Evolutionary conservation across 1,140 invertebrate genomes (phyloP), one percentile per base, ranked within the genome.

Genomic region (Acromyrmex heyeri): DNA sequence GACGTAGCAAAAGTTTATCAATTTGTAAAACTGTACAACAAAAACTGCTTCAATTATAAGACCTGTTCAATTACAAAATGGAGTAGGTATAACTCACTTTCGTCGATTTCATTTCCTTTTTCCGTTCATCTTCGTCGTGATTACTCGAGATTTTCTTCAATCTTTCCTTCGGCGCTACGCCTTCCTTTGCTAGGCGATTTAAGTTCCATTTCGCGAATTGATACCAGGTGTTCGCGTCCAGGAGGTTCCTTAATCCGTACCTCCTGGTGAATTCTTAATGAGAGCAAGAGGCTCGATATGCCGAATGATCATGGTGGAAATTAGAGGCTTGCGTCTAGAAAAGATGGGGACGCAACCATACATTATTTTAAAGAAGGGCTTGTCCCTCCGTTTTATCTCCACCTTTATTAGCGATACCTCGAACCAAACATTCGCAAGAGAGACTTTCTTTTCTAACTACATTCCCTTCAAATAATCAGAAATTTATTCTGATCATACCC

Each of bases 211-310:
- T 67, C 38, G 24, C 64, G 53, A 65, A 50, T 65, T 79, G 87
- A 86, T 88, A 86, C 76, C 87, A 88, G 87, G 76, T 88, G 85
- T 86, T 88, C 85, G 75, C 76, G 67, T 75, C 55, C 76, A 81
- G 38, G 64, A 86, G 64, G 85, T 69, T 86, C 69, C 85, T 86
- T 87, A 87, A 88, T 86, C 82, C 76, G 62, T 78, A 79, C 59
- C 85, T 88, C 85, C 72, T 73, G 53, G 76, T 88, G 87, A 88
- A 88, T 88, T 70, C 76, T 86, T 86, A 86, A 88, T 88, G 76
- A 86, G 61, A 59, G 87, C 61, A 73, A 81, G 76, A 86, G 50
- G 30, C 59, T 75, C 86, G 72, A 79, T 79, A 88, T 87, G 59
- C 59, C 85, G 87, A 83, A 65, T 83, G 86, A 88, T 88, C 69